phyloP scores from a whole-genome alignment of 2,888 invertebrate genomes.

The Drosophila anomalipes region DNA sequence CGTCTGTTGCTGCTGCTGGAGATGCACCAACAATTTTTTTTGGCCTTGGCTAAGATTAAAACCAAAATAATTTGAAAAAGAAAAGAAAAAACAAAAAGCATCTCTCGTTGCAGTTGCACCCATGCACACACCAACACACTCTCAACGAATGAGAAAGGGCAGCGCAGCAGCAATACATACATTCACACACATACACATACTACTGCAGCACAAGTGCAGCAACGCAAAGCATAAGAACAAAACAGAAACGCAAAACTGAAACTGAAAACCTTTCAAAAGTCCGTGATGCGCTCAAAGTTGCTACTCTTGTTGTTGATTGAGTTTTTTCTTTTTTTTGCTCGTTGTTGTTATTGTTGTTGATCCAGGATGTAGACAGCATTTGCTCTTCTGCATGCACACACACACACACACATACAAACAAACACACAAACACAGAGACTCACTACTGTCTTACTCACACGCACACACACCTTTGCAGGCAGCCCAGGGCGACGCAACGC shows the following conservation, averaged over 20 bases:
- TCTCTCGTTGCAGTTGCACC: conserved; percentile 44
- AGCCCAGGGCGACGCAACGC: conserved; percentile 69
- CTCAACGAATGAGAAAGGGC: conserved; percentile 51
- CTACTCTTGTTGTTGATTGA: conserved; percentile 17
- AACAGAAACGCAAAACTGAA: conserved; percentile 66
- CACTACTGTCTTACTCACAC: conserved; percentile 23
- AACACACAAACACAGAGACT: conserved; percentile 6
- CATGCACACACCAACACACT: conserved; percentile 21
- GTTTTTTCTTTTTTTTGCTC: conserved; percentile 12
- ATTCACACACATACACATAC: conserved; percentile 11
- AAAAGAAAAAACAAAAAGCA: conserved; percentile 22
- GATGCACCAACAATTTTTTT: conserved; percentile 51
- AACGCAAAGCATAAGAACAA: conserved; percentile 63
- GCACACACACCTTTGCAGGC: conserved; percentile 64
- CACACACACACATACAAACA: conserved; percentile 9
- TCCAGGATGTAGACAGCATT: conserved; percentile 51
- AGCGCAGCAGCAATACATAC: conserved; percentile 41
- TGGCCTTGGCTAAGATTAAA: conserved; percentile 64
- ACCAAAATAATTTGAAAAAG: conserved; percentile 28
- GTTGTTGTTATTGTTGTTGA: conserved; percentile 33
- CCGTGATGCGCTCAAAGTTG: conserved; percentile 43
- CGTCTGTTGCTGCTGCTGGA: conserved; percentile 67
- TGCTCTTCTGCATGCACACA: conserved; percentile 42
- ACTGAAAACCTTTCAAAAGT: conserved; percentile 54
- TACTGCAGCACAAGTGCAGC: conserved; percentile 48